Evolutionary conservation across 2,797 vertebrate species (phyloP), one percentile per base, ranked within the genome.

Genomic region (Anniella stebbinsi): DNA sequence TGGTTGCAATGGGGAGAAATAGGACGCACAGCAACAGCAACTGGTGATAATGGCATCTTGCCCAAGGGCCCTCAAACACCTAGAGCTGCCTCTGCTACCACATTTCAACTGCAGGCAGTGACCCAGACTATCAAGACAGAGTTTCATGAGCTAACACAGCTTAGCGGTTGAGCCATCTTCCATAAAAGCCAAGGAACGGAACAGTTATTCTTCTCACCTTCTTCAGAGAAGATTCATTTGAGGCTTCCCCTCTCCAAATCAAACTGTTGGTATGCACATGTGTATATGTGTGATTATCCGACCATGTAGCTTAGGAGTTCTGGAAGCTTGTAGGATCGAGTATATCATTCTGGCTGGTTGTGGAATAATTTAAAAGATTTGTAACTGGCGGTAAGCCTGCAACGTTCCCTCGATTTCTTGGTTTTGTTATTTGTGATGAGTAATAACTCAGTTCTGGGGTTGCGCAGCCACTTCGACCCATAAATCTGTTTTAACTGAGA

Each of bases 401-500:
- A 89, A 15, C 48, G 41, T 80, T 48, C 57, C 9, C 86, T 93
- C n/a, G 36, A 0, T 88, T 92, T 91, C 77, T 77, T 81, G 73
- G 48, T 21, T 36, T 91, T 69, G 30, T 94, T 90, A 88, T 87
- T 88, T 93, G 23, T 75, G 89, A 51, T 15, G 48, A 90, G 81
- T 81, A 89, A 57, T 89, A 92, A 88, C 60, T 88, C 87, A 92
- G 45, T 57, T 78, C 38, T 76, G 89, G 67, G 41, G 66, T 83
- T 60, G 85, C 0, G 0, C 9, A 63, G n/a, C 21, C 54, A 2
- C 13, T 93, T 90, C 88, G 70, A 11, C 80, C 69, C 72, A 60
- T 85, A 93, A 94, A 87, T 88, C 69, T 91, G 8, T 48, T 90
- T 84, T 25, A 80, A 75, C 9, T 89, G 66, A 91, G 76, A 60